Base-by-base conservation (phyloP, 2,797 vertebrate species). In the Jordanella pulchra region DNA sequence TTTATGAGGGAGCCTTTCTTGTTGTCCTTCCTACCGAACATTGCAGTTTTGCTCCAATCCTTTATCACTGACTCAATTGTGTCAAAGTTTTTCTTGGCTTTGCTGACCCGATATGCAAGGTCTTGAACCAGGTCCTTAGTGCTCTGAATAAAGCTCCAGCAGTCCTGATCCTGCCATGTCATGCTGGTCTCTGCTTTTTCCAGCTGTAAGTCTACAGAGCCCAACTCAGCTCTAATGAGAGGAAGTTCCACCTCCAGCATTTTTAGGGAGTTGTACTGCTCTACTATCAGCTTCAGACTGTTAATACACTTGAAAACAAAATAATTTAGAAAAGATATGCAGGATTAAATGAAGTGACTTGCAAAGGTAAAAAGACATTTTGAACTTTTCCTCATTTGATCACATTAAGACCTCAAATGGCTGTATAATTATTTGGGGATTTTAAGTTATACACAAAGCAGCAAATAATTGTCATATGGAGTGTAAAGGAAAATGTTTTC, bases 261-360 rank as follows among this genome's bases (percentile, higher is more conserved):
- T 51, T 93, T 95, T 48, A 96, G 67, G 55, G 91, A 93, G 81
- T 95, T 96, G 86, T 96, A 96, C 73, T 92, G 93, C 56, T 94
- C 92, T 42, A 92, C 92, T 0, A 96, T 23, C 0, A 96, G 89
- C 72, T 96, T 92, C 82, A 97, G 92, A 79, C 87, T 93, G 80
- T 91, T 87, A 1, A 94, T 50, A 81, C 93, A 93, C 95, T 96
- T 69, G 14, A 76, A 84, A 78, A 76, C 21, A 70, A 30, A 83
- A 63, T 18, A 6, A 4, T 23, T 7, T 18, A 64, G 23, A 79
- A 72, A 60, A 51, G 0, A 53, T n/a, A 3, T 17, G 30, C 51
- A 30, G 39, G 32, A 51, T 39, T 63, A 65, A 72, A 61, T 14
- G 3, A 21, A 25, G 35, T 3, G n/a, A 23, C 35, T 63, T 44